These are phyloP conservation scores for Anguilla obscura DNA, from an alignment of 2,797 vertebrate species.

Conservation along the genomic window DNA sequence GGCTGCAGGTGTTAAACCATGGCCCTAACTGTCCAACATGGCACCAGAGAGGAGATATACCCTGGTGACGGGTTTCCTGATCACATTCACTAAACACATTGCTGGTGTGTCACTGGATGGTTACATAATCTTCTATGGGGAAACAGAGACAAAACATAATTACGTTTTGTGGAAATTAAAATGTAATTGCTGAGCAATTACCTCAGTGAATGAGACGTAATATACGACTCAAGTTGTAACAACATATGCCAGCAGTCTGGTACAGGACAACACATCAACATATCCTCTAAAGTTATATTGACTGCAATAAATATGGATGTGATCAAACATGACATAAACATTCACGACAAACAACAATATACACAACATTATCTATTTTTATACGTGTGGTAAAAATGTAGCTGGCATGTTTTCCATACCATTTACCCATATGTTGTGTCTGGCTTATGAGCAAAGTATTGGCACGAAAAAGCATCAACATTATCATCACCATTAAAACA, in stretches of 20 bases:
- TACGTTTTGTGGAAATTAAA: too few species aligned
- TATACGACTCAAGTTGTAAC: neutral
- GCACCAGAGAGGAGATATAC: neutral
- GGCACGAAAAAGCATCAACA: neutral
- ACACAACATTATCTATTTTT: neutral
- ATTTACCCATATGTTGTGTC: too few species aligned
- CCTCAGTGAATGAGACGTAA: neutral
- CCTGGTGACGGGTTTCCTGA: neutral
- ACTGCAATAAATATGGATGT: neutral
- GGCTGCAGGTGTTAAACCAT: neutral
- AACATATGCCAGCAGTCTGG: neutral
- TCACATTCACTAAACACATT: neutral
- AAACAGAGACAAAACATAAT: too few species aligned
- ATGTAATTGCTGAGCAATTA: neutral
- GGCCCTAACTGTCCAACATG: neutral
- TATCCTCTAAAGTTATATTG: neutral
- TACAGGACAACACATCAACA: neutral
- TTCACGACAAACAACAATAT: neutral
- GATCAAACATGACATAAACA: neutral
- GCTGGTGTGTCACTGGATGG: neutral
- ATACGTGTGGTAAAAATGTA: neutral
- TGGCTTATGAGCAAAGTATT: neutral
- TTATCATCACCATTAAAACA: neutral
- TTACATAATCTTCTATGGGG: too few species aligned
- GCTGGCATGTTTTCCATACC: too few species aligned